phyloP scores from a whole-genome alignment of 30 jellyfish, hydroid and myxozoan genomes.

The Clytia hemisphaerica region DNA sequence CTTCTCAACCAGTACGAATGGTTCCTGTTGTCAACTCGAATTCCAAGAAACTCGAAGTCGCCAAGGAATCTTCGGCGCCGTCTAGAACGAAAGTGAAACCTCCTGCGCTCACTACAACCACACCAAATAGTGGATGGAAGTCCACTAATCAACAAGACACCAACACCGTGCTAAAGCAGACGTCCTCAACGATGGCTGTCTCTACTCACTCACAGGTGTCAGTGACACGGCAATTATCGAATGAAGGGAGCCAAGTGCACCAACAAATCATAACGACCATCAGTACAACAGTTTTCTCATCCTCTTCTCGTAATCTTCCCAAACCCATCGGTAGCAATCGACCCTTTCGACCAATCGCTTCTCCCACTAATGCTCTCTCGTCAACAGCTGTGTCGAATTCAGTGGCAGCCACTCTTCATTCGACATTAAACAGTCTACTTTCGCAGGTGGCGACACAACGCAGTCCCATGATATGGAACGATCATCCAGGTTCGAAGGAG shows the following conservation, averaged over 20 bases:
- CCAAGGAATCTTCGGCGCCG: neutral
- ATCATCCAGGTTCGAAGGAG: slow-evolving; percentile 10
- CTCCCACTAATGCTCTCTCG: slow-evolving; percentile 44
- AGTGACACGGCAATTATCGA: neutral
- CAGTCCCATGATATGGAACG: slow-evolving; percentile 98
- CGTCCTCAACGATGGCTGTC: neutral
- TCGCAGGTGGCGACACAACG: slow-evolving; percentile 98
- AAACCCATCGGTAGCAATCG: slow-evolving; percentile 96
- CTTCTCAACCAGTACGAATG: neutral
- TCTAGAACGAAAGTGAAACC: slow-evolving; percentile 43
- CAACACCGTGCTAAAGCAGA: neutral
- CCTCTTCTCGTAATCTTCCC: slow-evolving; percentile 56
- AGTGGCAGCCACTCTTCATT: slow-evolving; percentile 28
- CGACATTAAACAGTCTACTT: slow-evolving; percentile 27
- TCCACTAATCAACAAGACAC: neutral
- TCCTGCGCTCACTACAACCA: neutral
- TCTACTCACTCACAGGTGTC: neutral
- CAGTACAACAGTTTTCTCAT: slow-evolving; percentile 17
- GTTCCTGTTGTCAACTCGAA: neutral
- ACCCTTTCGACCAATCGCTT: slow-evolving; percentile 30
- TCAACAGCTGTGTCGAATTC: slow-evolving; percentile 27
- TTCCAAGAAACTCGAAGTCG: neutral
- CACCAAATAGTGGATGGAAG: slow-evolving; percentile 6
- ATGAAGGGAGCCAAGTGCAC: slow-evolving; percentile 2
- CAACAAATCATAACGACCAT: slow-evolving; percentile 11